Evolutionary conservation across 2,113 vertebrate genomes (phyloP).

Genomic region (Coregonus clupeaformis): DNA sequence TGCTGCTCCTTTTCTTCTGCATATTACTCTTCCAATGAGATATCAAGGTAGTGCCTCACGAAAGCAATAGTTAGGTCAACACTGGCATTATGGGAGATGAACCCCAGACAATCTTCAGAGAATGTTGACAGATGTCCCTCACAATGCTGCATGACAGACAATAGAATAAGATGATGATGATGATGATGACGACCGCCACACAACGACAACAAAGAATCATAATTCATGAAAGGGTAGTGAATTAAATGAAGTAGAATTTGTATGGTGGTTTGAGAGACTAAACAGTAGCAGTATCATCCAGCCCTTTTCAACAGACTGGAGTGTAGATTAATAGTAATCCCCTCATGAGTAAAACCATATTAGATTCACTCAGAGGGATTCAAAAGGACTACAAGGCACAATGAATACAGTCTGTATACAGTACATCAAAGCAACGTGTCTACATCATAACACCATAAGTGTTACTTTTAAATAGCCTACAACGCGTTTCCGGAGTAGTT

Average conservation of each 20-base stretch:
- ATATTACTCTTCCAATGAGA: neutral
- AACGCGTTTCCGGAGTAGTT: neutral
- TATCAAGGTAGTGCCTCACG: neutral
- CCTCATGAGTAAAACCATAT: neutral
- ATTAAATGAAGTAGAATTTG: too few species aligned
- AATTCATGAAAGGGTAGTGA: too few species aligned
- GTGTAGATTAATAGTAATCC: neutral
- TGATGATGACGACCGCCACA: neutral
- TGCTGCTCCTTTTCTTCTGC: neutral
- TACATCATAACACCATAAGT: neutral
- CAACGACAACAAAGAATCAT: neutral
- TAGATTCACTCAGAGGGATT: neutral
- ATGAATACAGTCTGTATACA: slow-evolving; percentile 17
- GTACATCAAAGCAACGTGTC: slow-evolving; percentile 1
- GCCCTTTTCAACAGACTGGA: neutral
- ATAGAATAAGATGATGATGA: neutral
- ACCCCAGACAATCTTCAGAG: neutral
- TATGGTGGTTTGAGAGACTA: neutral
- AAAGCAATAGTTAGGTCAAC: neutral
- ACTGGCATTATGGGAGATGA: neutral
- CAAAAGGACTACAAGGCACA: neutral
- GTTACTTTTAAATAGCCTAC: too few species aligned
- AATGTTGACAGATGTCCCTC: neutral
- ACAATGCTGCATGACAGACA: neutral
- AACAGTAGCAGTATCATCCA: neutral